Base-by-base conservation (phyloP, 2,797 vertebrate species). In the Acestrorhynchus altus region DNA sequence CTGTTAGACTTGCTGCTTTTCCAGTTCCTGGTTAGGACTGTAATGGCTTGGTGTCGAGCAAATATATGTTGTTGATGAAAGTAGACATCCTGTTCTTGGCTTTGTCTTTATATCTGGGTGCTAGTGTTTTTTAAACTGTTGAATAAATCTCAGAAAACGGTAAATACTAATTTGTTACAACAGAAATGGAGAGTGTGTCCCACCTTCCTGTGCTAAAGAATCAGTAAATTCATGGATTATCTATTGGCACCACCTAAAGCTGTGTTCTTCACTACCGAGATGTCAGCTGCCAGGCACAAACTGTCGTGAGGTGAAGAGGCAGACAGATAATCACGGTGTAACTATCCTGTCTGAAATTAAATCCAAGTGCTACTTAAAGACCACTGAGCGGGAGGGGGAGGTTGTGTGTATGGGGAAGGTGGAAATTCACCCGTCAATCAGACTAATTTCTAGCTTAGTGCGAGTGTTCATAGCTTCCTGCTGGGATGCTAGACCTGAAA, bases 321-420 rank as follows among this genome's bases (percentile, higher is more conserved):
- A 64, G 65, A 64, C 46, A 28, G 51, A 49, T 72, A 75, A 42
- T 83, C 66, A 52, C 56, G 40, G 42, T 59, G 56, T 75, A 77
- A 79, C 59, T 20, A 54, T 52, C 66, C 31, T 54, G 49, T 52
- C 54, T 72, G 67, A 74, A 83, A 82, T 78, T 57, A 83, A 72
- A 40, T 64, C 9, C 28, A 77, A 76, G 82, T 70, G 74, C 71
- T 69, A 44, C 69, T 83, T 46, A 52, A 74, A 56, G 54, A 26
- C 18, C 26, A 56, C 40, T 18, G 15, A 46, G 42, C 1, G 68
- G 22, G 8, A 20, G 61, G 51, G 39, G 40, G 47, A 18, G 39
- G 20, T 16, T 31, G 24, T 26, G 18, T 26, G 24, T 10, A 28
- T 8, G 66, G 4, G 11, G 52, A 49, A n/a, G 9, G 56, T 64